Conservation (phyloP, 2,113 vertebrate genomes). For the Colius striatus region DNA sequence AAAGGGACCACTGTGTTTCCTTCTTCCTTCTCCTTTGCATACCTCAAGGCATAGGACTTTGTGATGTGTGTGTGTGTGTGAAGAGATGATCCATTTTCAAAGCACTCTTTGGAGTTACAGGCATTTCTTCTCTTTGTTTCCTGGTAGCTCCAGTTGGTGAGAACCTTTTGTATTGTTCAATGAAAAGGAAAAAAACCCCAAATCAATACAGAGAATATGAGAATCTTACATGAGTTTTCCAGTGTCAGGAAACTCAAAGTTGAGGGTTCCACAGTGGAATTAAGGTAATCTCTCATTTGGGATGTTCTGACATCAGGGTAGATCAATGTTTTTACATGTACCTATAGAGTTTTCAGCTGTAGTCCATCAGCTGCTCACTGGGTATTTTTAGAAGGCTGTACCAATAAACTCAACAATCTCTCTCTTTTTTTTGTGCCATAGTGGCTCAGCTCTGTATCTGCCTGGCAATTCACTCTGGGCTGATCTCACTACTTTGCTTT, state of each 20-base stretch:
- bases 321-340: not conserved
- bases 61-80: not conserved
- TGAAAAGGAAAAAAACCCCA: not conserved
- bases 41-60: not conserved
- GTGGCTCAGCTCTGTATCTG: not conserved
- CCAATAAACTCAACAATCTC: rapidly evolving
- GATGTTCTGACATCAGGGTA: not conserved
- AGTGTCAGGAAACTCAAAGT: not conserved
- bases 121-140: not conserved
- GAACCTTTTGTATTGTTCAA: not conserved
- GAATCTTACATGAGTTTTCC: not conserved
- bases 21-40: not conserved
- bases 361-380: not conserved
- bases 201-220: not conserved
- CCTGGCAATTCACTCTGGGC: not conserved
- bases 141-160: not conserved
- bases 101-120: not conserved
- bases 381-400: not conserved
- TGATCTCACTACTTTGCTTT: not conserved
- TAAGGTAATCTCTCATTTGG: not conserved
- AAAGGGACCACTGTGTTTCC: not conserved
- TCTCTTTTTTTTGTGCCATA: not conserved
- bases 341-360: not conserved
- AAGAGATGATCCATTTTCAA: not conserved
- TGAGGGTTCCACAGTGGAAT: not conserved